Evolutionary conservation across 1,140 invertebrate genomes (phyloP).

Genomic region (Drosophila arawakana): DNA sequence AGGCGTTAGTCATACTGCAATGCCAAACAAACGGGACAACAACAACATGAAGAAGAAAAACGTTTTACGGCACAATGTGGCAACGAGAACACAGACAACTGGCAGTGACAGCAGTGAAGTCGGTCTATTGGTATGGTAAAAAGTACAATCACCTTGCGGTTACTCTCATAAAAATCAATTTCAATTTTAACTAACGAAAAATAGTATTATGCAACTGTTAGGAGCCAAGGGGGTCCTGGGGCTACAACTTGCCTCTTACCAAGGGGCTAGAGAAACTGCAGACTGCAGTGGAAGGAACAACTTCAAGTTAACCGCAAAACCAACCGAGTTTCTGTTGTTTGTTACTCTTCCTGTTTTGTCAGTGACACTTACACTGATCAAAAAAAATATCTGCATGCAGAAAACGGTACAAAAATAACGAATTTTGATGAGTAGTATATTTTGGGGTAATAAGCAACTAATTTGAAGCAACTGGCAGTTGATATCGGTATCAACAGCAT

Average conservation of each 20-base stretch:
- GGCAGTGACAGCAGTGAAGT: slow-evolving; percentile 8
- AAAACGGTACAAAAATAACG: too few relatives aligned
- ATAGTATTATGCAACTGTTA: slow-evolving; percentile 46
- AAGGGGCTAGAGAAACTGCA: background rate
- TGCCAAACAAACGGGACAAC: background rate
- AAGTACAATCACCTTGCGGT: slow-evolving; percentile 24
- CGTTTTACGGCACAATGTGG: background rate
- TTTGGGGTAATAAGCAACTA: too few relatives aligned
- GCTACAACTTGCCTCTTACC: background rate
- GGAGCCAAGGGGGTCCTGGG: background rate
- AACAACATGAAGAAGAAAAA: background rate
- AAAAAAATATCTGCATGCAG: too few relatives aligned
- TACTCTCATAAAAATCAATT: slow-evolving; percentile 67
- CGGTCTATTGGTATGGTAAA: background rate
- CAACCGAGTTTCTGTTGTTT: slow-evolving; percentile 48
- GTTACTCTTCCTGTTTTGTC: slow-evolving; percentile 21
- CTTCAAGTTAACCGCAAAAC: slow-evolving; percentile 66
- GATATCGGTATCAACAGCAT: too few relatives aligned
- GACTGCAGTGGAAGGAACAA: slow-evolving; percentile 33
- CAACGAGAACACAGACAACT: slow-evolving; percentile 7
- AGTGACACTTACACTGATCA: background rate
- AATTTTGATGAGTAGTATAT: too few relatives aligned
- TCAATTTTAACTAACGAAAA: slow-evolving; percentile 58
- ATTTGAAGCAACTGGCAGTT: too few relatives aligned
- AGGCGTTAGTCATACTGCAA: slow-evolving; percentile 3